These are phyloP conservation scores for Drosophila cracens DNA, from an alignment of 2,888 invertebrate species.

Conservation along the genomic window DNA sequence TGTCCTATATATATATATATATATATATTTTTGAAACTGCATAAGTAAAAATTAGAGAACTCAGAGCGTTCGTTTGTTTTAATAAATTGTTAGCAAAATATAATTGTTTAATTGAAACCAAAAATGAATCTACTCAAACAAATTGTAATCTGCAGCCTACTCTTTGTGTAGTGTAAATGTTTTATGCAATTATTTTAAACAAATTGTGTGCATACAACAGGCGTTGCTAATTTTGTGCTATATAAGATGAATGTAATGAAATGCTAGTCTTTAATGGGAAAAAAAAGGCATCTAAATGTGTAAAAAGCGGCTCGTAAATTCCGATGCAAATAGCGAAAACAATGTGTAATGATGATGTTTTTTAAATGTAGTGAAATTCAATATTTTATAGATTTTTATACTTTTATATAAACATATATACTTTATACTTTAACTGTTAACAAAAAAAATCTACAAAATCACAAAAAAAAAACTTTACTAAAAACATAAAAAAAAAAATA, in stretches of 20 bases:
- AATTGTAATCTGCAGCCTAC: slow-evolving; percentile 61
- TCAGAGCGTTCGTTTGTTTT: slow-evolving; percentile 63
- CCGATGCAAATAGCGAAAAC: slow-evolving; percentile 10
- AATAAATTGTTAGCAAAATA: slow-evolving; percentile 52
- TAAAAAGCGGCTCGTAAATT: slow-evolving; percentile 44
- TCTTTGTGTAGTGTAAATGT: slow-evolving; percentile 70
- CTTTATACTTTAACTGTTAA: slow-evolving; percentile 81
- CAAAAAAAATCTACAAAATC: slow-evolving; percentile 47
- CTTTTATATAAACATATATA: slow-evolving; percentile 79
- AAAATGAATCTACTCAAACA: slow-evolving; percentile 65
- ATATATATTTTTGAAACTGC: slow-evolving; percentile 72
- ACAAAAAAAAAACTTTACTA: slow-evolving; percentile 19
- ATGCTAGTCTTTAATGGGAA: slow-evolving; percentile 56
- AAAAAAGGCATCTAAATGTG: slow-evolving; percentile 39
- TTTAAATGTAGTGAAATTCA: slow-evolving; percentile 79
- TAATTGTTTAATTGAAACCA: slow-evolving; percentile 48
- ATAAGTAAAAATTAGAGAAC: slow-evolving; percentile 60
- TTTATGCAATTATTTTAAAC: slow-evolving; percentile 66
- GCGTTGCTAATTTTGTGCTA: slow-evolving; percentile 55
- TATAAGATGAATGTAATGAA: slow-evolving; percentile 52
- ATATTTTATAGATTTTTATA: slow-evolving; percentile 82
- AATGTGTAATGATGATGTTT: slow-evolving; percentile 55
- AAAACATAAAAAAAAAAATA: slow-evolving; percentile 30
- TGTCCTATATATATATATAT: slow-evolving; percentile 53
- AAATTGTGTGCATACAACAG: slow-evolving; percentile 40